Evolutionary conservation across 2,888 invertebrate species (phyloP).

Genomic region (Cyrtodaria siliqua): DNA sequence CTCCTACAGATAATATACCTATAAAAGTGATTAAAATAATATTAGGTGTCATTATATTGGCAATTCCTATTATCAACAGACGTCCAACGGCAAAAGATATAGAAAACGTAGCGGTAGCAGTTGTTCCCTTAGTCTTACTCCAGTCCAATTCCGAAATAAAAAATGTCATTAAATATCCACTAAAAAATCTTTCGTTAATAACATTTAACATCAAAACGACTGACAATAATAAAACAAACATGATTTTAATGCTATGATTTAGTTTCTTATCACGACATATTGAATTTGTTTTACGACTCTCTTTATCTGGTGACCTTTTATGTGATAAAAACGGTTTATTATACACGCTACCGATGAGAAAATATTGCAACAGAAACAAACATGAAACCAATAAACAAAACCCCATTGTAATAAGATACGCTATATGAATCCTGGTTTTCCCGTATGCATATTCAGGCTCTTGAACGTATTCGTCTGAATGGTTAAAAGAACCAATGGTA

Average conservation of each 20-base stretch:
- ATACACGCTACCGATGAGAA: conserved; percentile 37
- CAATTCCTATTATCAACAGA: conserved; percentile 83
- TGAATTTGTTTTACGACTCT: too few species aligned
- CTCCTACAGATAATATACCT: conserved; percentile 46
- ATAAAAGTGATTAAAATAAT: conserved; percentile 81
- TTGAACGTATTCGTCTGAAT: too few species aligned
- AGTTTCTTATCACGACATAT: too few species aligned
- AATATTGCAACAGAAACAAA: conserved; percentile 21
- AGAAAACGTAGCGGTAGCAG: conserved; percentile 85
- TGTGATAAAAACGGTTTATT: conserved; percentile 3
- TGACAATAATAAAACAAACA: conserved; percentile 12
- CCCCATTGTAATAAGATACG: conserved; percentile 25
- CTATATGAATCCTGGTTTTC: conserved; percentile 28
- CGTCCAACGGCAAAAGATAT: conserved; percentile 84
- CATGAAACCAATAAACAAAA: conserved; percentile 22
- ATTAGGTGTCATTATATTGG: conserved; percentile 80
- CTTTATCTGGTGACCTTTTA: too few species aligned
- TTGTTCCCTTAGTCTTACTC: conserved; percentile 79
- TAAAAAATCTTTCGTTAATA: conserved; percentile 85
- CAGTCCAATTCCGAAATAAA: conserved; percentile 81
- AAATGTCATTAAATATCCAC: conserved; percentile 84
- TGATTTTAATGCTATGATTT: conserved; percentile 1
- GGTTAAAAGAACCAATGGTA: too few species aligned
- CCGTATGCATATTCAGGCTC: conserved; percentile 17
- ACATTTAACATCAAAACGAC: conserved; percentile 11